Evolutionary conservation across 2,888 invertebrate genomes (phyloP).

Genomic region (Parapristionchus giblindavisi): DNA sequence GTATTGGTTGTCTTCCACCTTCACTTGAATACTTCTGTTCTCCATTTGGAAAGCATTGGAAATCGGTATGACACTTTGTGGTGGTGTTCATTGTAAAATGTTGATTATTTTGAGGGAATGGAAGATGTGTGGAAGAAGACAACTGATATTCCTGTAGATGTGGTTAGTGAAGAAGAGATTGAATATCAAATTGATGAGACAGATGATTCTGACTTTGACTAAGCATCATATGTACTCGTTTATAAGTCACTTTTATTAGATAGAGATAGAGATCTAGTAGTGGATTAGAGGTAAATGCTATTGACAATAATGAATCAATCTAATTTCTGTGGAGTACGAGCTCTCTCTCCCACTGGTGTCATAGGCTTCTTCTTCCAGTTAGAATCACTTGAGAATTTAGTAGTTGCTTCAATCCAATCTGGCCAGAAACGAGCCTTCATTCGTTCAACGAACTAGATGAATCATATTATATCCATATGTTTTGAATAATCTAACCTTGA

Average conservation of each 20-base stretch:
- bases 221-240: no score
- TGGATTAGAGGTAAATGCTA: no score
- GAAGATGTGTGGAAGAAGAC: background rate
- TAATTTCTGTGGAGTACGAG: constrained; percentile 30
- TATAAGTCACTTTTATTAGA: no score
- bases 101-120: constrained; percentile 16
- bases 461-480: background rate
- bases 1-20: constrained; percentile 12
- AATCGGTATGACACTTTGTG: no score
- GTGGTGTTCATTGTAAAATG: no score
- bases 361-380: constrained; percentile 51
- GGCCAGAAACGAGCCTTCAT: constrained; percentile 62
- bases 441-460: constrained; percentile 31
- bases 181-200: constrained; percentile 25
- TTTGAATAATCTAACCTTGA: constrained; percentile 76
- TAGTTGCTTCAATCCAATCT: constrained; percentile 63
- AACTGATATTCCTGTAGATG: no score
- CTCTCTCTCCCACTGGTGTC: constrained; percentile 12
- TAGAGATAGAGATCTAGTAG: no score
- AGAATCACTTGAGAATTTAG: constrained; percentile 49
- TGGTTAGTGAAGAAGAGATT: background rate
- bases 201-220: constrained; percentile 23
- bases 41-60: constrained; percentile 1
- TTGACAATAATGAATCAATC: no score
- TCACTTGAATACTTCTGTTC: constrained; percentile 13